phyloP scores from a whole-genome alignment of 2,113 vertebrate species.

The Etia nguti region DNA sequence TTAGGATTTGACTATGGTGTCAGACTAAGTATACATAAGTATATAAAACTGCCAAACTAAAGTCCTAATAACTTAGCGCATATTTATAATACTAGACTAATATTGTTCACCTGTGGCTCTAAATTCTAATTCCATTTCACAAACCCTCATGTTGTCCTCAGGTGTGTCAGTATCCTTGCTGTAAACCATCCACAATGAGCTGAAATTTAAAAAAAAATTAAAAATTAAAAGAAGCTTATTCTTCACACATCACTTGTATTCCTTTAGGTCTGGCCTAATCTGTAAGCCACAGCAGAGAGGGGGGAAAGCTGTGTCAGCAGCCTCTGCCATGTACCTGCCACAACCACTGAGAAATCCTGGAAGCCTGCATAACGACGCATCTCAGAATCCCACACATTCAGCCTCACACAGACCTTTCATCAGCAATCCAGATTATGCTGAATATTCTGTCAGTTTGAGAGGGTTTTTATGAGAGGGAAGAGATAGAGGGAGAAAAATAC shows the following conservation, averaged over 20 bases:
- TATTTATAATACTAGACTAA: neutral
- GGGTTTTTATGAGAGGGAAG: neutral
- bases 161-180: neutral
- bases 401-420: neutral
- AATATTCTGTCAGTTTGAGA: neutral
- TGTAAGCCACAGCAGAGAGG: slow-evolving; percentile 2
- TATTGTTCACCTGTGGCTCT: neutral
- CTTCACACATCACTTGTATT: neutral
- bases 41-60: neutral
- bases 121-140: neutral
- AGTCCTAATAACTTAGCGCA: neutral
- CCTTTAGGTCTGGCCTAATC: slow-evolving; percentile 40
- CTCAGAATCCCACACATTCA: neutral
- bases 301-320: neutral
- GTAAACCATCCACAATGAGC: neutral
- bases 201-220: neutral
- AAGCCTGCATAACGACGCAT: neutral
- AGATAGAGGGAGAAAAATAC: neutral
- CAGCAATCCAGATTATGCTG: neutral
- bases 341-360: neutral
- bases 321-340: neutral
- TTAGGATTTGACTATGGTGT: neutral
- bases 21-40: neutral
- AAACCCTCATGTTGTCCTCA: neutral
- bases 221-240: neutral